Conservation (phyloP, 64 coral and sea anemone species). For the Actinia tenebrosa region DNA sequence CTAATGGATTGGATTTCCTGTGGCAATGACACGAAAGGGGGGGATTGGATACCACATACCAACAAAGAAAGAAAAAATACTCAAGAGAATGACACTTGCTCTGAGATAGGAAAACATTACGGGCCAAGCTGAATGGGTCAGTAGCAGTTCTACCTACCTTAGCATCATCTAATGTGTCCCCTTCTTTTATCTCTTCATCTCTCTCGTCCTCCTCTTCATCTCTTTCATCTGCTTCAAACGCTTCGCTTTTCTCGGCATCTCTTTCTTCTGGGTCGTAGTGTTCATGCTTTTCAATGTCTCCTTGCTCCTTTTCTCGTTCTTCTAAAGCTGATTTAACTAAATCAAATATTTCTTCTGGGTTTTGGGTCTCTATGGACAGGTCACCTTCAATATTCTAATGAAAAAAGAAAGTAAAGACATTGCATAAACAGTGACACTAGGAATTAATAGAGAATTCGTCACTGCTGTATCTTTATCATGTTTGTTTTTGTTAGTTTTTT, state of each 20-base stretch:
- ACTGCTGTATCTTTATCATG: too few relatives aligned
- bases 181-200: not conserved
- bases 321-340: conserved; percentile 18
- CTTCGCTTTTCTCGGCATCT: not conserved
- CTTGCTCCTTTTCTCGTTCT: conserved; percentile 17
- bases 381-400: conserved; percentile 43
- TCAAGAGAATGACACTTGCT: too few relatives aligned
- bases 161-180: not conserved
- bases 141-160: not conserved
- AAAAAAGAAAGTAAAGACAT: not conserved
- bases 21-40: too few relatives aligned
- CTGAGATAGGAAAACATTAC: too few relatives aligned
- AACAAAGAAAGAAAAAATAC: too few relatives aligned
- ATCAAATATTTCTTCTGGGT: conserved; percentile 37
- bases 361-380: conserved; percentile 26
- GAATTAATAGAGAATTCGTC: too few relatives aligned
- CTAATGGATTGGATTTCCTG: too few relatives aligned
- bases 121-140: too few relatives aligned
- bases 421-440: not conserved
- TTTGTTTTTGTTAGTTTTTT: too few relatives aligned
- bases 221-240: not conserved
- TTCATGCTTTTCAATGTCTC: not conserved
- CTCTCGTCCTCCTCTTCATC: conserved; percentile 6
- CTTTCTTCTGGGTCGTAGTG: not conserved
- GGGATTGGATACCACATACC: too few relatives aligned